Evolutionary conservation across 2,797 vertebrate genomes (phyloP).

Genomic region (Bradypodion pumilum): DNA sequence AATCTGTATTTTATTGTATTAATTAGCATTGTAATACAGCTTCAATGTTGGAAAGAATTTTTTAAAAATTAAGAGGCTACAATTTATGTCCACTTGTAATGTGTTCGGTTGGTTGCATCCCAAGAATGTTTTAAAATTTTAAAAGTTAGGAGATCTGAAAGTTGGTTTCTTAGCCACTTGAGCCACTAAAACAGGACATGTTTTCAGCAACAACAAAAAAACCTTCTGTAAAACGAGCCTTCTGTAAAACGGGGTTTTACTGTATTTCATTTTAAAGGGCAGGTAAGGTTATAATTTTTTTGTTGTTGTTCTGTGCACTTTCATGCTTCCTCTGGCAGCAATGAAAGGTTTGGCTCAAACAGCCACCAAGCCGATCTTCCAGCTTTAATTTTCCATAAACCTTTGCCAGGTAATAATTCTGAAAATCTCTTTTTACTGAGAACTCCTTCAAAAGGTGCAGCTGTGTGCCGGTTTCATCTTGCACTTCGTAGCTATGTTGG

Average conservation of each 20-base stretch:
- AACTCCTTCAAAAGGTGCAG: constrained; percentile 77
- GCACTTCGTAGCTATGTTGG: constrained; percentile 74
- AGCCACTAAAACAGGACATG: no score
- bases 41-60: neutral
- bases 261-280: constrained; percentile 53
- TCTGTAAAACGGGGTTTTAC: no score
- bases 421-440: constrained; percentile 73
- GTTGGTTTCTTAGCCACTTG: no score
- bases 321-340: constrained; percentile 61
- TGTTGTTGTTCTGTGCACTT: constrained; percentile 49
- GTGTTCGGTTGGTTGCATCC: neutral
- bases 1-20: neutral
- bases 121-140: neutral
- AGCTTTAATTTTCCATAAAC: constrained; percentile 76
- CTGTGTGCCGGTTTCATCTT: constrained; percentile 81
- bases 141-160: neutral
- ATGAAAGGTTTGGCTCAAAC: constrained; percentile 65
- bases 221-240: no score
- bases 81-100: neutral
- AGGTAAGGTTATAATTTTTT: constrained; percentile 40
- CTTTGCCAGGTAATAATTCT: constrained; percentile 76
- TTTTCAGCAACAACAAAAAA: no score
- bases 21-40: neutral
- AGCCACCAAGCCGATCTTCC: constrained; percentile 65
- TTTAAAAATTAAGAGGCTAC: no score